phyloP scores from a whole-genome alignment of 2,113 vertebrate genomes.

The Naja naja region DNA sequence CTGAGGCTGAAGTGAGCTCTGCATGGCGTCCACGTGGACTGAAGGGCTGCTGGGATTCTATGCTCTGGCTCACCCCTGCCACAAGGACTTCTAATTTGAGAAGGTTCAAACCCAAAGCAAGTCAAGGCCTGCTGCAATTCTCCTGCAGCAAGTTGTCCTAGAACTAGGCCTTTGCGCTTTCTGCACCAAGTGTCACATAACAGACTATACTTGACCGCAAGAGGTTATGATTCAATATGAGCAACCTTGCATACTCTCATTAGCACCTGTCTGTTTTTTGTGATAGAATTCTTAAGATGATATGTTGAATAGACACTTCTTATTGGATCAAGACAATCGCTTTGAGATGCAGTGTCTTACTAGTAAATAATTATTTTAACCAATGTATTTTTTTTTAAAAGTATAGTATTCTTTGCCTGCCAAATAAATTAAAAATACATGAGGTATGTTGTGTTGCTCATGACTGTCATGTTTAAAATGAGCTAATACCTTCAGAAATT shows the following conservation, averaged over 20 bases:
- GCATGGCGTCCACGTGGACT: not conserved
- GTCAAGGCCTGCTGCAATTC: not conserved
- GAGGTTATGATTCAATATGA: not conserved
- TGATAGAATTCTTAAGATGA: not conserved
- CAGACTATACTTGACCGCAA: not conserved
- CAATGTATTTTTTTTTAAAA: not conserved
- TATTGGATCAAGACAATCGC: not conserved
- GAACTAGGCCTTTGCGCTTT: not conserved
- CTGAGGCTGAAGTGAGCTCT: no score
- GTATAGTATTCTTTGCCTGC: no score
- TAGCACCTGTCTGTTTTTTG: not conserved
- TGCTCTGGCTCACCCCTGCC: not conserved
- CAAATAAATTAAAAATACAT: not conserved
- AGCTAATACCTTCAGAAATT: not conserved
- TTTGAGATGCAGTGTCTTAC: not conserved
- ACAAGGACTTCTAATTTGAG: not conserved
- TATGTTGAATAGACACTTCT: not conserved
- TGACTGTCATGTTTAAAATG: not conserved
- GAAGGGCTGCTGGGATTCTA: not conserved
- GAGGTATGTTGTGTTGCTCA: not conserved
- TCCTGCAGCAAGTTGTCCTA: not conserved
- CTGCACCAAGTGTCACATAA: no score
- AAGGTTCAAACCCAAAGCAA: not conserved
- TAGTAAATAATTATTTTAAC: not conserved
- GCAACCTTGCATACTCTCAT: not conserved